Percentiles rank a stretch among this genome's conserved stretches.
These are phyloP conservation scores for Lithophane socia DNA, from an alignment of 2,888 invertebrate genomes.

Conservation along the genomic window DNA sequence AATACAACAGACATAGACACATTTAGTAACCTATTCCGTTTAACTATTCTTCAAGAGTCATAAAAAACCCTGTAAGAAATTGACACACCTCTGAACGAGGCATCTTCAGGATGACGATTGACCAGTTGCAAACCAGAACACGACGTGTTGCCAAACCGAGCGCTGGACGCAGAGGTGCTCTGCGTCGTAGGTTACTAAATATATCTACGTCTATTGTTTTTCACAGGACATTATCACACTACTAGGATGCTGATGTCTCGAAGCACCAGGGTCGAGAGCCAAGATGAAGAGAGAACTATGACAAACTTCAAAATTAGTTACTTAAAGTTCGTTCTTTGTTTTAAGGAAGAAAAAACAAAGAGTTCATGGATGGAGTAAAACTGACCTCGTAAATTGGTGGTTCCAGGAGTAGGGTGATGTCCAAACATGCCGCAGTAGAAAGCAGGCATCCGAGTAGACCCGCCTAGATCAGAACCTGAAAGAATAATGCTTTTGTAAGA, in stretches of 20 bases:
- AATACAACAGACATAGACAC: too few species aligned
- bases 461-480: constrained; percentile 96
- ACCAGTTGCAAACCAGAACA: too few species aligned
- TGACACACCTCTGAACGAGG: too few species aligned
- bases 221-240: background rate
- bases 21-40: too few species aligned
- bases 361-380: background rate
- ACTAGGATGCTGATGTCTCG: background rate
- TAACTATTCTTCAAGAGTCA: too few species aligned
- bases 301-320: background rate
- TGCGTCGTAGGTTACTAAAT: too few species aligned
- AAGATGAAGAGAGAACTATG: background rate
- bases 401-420: constrained; percentile 93
- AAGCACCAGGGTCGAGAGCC: background rate
- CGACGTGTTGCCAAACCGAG: too few species aligned
- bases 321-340: background rate
- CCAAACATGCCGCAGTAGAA: constrained; percentile 97
- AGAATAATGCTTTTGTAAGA: too few species aligned
- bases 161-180: too few species aligned
- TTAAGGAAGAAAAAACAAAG: background rate
- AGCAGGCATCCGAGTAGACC: constrained; percentile 97
- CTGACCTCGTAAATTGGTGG: constrained; percentile 85
- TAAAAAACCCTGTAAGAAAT: too few species aligned
- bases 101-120: too few species aligned
- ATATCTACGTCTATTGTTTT: too few species aligned